A percentile compares a stretch with the other conserved stretches of the same genome.
Conservation (phyloP, 35 echinoderm and acorn worm genomes). For the Eucidaris tribuloides region DNA sequence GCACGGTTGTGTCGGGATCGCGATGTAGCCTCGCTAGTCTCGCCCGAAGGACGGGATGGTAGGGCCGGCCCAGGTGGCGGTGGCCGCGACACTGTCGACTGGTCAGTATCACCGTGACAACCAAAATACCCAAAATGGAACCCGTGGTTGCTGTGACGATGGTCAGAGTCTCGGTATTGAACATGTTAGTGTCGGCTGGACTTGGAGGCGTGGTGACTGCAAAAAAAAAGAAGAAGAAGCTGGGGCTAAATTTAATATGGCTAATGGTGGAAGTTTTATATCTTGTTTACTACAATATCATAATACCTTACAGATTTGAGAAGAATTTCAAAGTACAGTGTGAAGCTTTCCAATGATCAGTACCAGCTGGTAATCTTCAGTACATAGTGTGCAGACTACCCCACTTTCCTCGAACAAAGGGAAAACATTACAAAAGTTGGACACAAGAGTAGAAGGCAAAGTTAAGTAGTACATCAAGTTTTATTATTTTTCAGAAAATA, state of each 20-base stretch:
- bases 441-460: too few relatives aligned
- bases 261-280: too few relatives aligned
- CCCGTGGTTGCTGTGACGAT: conserved; percentile 61
- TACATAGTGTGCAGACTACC: too few relatives aligned
- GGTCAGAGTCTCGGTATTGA: conserved; percentile 43
- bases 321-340: too few relatives aligned
- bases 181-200: background rate
- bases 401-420: too few relatives aligned
- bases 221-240: background rate
- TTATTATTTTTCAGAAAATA: too few relatives aligned
- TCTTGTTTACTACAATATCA: too few relatives aligned
- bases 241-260: background rate
- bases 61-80: background rate
- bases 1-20: background rate
- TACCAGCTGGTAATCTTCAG: too few relatives aligned
- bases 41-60: conserved; percentile 11
- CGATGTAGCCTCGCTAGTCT: conserved; percentile 6
- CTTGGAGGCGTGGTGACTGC: background rate
- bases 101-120: conserved; percentile 34
- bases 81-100: conserved; percentile 28
- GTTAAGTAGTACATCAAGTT: too few relatives aligned
- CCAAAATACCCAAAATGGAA: conserved; percentile 42
- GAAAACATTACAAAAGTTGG: too few relatives aligned
- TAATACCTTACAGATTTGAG: too few relatives aligned
- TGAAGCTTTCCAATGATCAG: too few relatives aligned